Evolutionary conservation across 2,888 invertebrate genomes (phyloP).

Genomic region (Lydus trimaculatus): DNA sequence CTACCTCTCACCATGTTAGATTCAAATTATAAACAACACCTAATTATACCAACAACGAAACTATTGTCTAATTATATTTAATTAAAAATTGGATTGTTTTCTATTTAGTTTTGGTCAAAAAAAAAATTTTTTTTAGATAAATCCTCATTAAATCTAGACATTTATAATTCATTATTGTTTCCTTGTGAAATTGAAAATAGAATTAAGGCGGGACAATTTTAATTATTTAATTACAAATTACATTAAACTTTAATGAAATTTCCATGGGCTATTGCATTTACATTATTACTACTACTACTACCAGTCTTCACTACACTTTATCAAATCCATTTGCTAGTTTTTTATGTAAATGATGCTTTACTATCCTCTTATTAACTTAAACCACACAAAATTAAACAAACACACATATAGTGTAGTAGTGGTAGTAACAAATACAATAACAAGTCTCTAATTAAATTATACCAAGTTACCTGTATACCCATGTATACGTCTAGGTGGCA

Average conservation of each 20-base stretch:
- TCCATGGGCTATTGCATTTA: not conserved
- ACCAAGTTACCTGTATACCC: slow-evolving; percentile 45
- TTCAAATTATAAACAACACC: not conserved
- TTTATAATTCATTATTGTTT: not conserved
- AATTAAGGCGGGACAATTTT: not conserved
- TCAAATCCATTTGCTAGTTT: slow-evolving; percentile 11
- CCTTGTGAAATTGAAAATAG: not conserved
- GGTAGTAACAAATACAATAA: not conserved
- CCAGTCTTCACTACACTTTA: not conserved
- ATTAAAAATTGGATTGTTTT: not conserved
- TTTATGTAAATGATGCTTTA: slow-evolving; percentile 12
- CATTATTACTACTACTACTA: not conserved
- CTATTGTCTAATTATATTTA: slow-evolving; percentile 5
- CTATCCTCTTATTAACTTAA: slow-evolving; percentile 14
- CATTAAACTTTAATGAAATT: slow-evolving; percentile 3
- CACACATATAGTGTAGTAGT: slow-evolving; percentile 17
- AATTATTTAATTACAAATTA: not conserved
- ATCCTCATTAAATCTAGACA: not conserved
- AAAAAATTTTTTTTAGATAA: not conserved
- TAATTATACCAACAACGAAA: not conserved
- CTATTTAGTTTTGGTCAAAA: not conserved
- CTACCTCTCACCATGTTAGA: not conserved
- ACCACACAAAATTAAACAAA: slow-evolving; percentile 29
- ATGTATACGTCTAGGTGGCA: slow-evolving; percentile 7
- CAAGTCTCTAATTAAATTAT: slow-evolving; percentile 31